Conservation (phyloP, 1,140 invertebrate genomes). For the Philotrypesis tridentata region DNA sequence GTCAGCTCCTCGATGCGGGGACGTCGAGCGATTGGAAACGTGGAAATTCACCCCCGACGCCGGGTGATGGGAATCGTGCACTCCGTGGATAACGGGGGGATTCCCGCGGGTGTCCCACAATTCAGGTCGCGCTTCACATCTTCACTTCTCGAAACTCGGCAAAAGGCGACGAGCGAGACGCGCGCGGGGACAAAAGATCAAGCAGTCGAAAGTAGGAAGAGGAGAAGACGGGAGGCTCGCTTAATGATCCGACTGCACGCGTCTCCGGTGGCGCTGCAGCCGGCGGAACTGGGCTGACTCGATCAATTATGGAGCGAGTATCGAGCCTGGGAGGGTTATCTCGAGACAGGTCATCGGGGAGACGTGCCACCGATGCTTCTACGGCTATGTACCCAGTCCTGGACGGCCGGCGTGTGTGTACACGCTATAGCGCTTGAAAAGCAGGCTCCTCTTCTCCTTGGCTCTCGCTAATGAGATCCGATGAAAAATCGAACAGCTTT, state of each 20-base stretch:
- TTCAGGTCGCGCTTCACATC: too few relatives aligned
- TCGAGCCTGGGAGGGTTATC: slow-evolving; percentile 29
- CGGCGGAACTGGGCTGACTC: slow-evolving; percentile 29
- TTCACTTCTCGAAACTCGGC: too few relatives aligned
- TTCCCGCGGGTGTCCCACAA: too few relatives aligned
- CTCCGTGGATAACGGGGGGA: too few relatives aligned
- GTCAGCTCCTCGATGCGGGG: not conserved
- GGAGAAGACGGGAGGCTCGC: not conserved
- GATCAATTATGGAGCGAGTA: slow-evolving; percentile 47
- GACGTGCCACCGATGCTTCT: not conserved
- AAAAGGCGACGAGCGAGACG: too few relatives aligned
- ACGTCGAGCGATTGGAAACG: not conserved
- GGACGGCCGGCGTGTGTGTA: too few relatives aligned
- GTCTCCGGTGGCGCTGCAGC: slow-evolving; percentile 2
- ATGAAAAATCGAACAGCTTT: slow-evolving; percentile 14
- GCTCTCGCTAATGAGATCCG: slow-evolving; percentile 15
- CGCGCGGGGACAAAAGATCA: too few relatives aligned
- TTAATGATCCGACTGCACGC: slow-evolving; percentile 29
- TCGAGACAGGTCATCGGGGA: slow-evolving; percentile 43
- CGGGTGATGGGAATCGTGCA: too few relatives aligned
- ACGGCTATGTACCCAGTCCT: too few relatives aligned
- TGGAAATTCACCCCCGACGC: not conserved
- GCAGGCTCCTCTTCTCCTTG: not conserved
- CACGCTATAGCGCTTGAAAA: not conserved
- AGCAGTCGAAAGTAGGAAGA: too few relatives aligned